Percentiles rank a stretch among this genome's conserved stretches.
Conservation (phyloP, 2,113 vertebrate genomes). For the Amphilophus citrinellus region DNA sequence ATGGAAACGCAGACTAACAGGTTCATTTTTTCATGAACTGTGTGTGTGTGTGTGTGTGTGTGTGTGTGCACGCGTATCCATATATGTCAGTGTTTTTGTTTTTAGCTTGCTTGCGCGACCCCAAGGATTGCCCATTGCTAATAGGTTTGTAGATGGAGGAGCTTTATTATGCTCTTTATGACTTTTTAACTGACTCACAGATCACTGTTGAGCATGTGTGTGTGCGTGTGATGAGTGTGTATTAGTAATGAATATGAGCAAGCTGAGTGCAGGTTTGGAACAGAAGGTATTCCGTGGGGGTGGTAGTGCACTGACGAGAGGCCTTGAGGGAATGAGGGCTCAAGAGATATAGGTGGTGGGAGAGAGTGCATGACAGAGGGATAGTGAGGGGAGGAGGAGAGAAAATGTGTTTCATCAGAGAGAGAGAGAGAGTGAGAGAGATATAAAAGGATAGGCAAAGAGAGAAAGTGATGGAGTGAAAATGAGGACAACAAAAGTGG, state of each 20-base stretch:
- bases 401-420: conserved; percentile 14
- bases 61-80: neutral
- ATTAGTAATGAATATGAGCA: conserved; percentile 24
- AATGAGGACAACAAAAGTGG: conserved; percentile 37
- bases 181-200: conserved; percentile 65
- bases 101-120: conserved; percentile 26
- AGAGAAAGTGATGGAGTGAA: conserved; percentile 18
- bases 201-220: conserved; percentile 44
- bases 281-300: conserved; percentile 43
- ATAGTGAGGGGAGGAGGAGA: conserved; percentile 9
- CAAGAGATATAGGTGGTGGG: neutral
- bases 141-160: conserved; percentile 60
- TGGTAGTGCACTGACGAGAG: conserved; percentile 24
- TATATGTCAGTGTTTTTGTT: neutral
- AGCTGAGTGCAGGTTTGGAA: conserved; percentile 40
- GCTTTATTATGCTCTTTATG: conserved; percentile 69
- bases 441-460: neutral
- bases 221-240: conserved; percentile 10
- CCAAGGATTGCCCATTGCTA: conserved; percentile 41
- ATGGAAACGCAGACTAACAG: neutral
- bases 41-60: neutral
- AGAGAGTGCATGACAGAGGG: conserved; percentile 27
- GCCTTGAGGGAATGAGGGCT: conserved; percentile 26
- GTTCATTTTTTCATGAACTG: neutral
- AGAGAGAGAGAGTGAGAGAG: conserved; percentile 7